Evolutionary conservation across 2,113 vertebrate genomes (phyloP), one percentile per base, ranked within the genome.

Genomic region (Melierax canorus): DNA sequence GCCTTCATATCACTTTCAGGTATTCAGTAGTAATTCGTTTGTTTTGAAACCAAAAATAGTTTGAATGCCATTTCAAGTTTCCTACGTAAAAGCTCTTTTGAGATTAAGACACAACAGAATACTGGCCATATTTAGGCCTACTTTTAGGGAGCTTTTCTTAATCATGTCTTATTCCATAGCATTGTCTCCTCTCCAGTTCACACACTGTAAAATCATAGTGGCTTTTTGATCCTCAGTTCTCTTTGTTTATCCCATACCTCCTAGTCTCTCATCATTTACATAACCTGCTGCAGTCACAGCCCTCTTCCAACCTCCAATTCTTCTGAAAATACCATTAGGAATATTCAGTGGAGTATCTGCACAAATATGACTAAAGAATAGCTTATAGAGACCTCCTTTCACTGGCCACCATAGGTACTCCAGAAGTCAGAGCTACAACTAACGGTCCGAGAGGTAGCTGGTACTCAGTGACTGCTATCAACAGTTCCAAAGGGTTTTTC

Each of bases 381-480:
- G 17, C 34, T 72, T 66, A 66, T 0, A 55, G 27, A 45, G 32
- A 58, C 46, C 45, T 66, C n/a, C 38, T 55, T 53, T 53, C 32
- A 72, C 11, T 24, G n/a, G 26, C 30, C 27, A 16, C 60, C 73
- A 39, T 26, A 64, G 32, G 23, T 64, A 56, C 18, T 60, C 45
- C 45, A 60, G 39, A 73, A 68, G 18, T 34, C 53, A 79, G 46
- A 62, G 22, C 41, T 69, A n/a, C 13, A 6, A 38, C 38, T 41
- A 67, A 66, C 0, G 1, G n/a, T 48, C 39, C 0, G 0, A 45
- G 16, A 24, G 2, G 4, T 5, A 50, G 29, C 41, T 76, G 21
- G 29, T 51, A 69, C 15, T 39, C 20, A 15, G 46, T 34, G 13
- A 43, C 64, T 41, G 12, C 30, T 41, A 41, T 10, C 30, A 89